Percentiles rank a stretch among this genome's conserved stretches.
phyloP scores from a whole-genome alignment of 64 coral and sea anemone genomes.

The Dendronephthya gigantea region DNA sequence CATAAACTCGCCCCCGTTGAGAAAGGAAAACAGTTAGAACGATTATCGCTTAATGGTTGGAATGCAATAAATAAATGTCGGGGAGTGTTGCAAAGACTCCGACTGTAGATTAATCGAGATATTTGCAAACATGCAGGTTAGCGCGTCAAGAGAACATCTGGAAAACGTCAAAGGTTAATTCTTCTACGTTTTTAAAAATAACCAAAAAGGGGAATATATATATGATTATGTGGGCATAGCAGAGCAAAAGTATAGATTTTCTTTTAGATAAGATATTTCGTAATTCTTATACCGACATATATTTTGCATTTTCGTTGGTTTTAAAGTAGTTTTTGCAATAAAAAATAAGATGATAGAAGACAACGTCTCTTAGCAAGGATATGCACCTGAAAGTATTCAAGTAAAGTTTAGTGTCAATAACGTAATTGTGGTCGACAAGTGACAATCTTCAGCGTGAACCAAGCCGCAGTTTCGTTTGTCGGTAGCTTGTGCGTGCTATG shows the following conservation, averaged over 20 bases:
- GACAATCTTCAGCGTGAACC: background rate
- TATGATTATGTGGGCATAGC: background rate
- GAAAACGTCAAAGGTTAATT: background rate
- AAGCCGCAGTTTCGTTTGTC: background rate
- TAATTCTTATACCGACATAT: too few species aligned
- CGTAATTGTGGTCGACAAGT: background rate
- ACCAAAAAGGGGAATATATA: background rate
- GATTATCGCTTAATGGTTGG: conserved; percentile 18
- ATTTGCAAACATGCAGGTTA: background rate
- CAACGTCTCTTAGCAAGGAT: background rate
- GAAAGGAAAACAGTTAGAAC: conserved; percentile 9
- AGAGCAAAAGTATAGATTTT: background rate
- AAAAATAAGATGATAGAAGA: too few species aligned
- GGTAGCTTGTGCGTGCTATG: background rate
- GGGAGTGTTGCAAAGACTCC: background rate
- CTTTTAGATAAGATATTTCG: too few species aligned
- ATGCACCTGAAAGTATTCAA: background rate
- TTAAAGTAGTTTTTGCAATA: too few species aligned
- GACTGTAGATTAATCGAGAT: background rate
- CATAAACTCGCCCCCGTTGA: background rate
- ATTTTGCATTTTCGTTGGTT: too few species aligned
- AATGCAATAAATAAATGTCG: background rate
- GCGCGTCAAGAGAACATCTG: background rate
- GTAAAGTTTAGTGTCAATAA: background rate
- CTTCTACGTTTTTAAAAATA: background rate